Conservation (phyloP, 2,888 invertebrate genomes). For the Drosophila niveifrons region DNA sequence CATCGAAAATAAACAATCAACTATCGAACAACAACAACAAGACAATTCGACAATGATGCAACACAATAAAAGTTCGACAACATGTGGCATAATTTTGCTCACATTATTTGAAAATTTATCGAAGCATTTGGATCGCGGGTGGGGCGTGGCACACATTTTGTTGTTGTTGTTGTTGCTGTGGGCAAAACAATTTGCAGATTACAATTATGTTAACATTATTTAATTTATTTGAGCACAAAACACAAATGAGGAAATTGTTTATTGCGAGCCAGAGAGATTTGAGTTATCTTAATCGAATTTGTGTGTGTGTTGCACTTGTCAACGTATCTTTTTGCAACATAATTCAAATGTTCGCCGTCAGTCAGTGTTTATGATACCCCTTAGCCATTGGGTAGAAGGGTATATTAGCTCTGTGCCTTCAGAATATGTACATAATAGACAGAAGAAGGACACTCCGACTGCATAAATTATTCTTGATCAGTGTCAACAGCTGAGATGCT, state of each 20-base stretch:
- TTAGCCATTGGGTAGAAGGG: too few species aligned
- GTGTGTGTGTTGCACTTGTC: neutral
- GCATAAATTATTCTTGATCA: too few species aligned
- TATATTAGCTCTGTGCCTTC: too few species aligned
- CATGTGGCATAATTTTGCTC: conserved; percentile 25
- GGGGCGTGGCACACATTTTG: conserved; percentile 55
- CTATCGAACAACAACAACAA: conserved; percentile 26
- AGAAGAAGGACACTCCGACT: too few species aligned
- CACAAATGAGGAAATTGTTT: conserved; percentile 58
- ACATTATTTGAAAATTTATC: conserved; percentile 44
- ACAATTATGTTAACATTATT: conserved; percentile 67
- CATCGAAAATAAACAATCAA: conserved; percentile 32
- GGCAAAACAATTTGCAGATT: conserved; percentile 60
- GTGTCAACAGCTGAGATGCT: too few species aligned
- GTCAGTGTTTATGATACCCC: conserved; percentile 19
- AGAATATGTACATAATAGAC: too few species aligned
- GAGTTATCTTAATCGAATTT: too few species aligned
- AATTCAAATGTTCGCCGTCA: conserved; percentile 27
- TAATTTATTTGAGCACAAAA: conserved; percentile 58
- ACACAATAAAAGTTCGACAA: conserved; percentile 16
- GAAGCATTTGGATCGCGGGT: conserved; percentile 40
- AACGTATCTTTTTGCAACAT: neutral
- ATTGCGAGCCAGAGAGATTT: conserved; percentile 10
- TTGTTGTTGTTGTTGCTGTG: too few species aligned
- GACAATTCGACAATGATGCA: conserved; percentile 50